Percentiles rank a stretch among this genome's conserved stretches.
phyloP scores from a whole-genome alignment of 2,797 vertebrate genomes.

The Tamandua tetradactyla region DNA sequence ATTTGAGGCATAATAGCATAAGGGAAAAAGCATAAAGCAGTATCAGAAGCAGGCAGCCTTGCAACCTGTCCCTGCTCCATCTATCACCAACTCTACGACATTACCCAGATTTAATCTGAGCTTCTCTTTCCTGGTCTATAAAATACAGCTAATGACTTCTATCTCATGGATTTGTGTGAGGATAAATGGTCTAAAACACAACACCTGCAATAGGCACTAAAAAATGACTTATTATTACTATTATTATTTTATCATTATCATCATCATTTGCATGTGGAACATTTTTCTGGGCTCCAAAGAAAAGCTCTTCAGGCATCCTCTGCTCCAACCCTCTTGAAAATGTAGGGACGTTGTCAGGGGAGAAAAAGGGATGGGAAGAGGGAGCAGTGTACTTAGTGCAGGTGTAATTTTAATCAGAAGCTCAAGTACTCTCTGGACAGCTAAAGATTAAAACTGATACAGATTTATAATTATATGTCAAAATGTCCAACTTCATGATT shows the following conservation, averaged over 20 bases:
- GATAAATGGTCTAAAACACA: neutral
- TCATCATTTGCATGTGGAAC: neutral
- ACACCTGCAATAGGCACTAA: neutral
- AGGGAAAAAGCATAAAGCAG: neutral
- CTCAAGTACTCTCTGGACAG: neutral
- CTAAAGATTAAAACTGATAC: neutral
- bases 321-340: neutral
- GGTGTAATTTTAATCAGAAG: neutral
- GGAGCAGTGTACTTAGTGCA: neutral
- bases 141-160: neutral
- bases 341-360: neutral
- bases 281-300: neutral
- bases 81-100: neutral
- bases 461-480: neutral
- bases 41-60: neutral
- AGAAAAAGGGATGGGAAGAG: neutral
- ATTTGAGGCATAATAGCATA: neutral
- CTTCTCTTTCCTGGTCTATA: neutral
- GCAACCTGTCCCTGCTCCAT: neutral
- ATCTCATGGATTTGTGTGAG: neutral
- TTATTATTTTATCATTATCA: neutral
- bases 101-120: neutral
- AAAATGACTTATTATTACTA: neutral
- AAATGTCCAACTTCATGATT: neutral
- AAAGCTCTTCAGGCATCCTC: neutral